phyloP scores from a whole-genome alignment of 2,797 vertebrate genomes.

The Mormyrops boulengeri region DNA sequence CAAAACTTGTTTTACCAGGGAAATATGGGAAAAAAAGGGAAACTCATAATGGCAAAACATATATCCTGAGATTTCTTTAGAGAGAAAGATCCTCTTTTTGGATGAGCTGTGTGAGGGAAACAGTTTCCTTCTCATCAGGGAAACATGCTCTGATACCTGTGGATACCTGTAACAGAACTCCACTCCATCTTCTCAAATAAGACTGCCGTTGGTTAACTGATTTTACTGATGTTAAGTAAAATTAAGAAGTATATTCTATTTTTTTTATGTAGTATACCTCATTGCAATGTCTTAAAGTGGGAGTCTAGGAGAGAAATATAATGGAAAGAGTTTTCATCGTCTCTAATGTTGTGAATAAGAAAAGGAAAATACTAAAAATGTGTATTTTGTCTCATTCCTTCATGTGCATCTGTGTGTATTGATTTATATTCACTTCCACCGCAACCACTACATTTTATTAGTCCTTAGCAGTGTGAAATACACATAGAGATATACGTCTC shows the following conservation, averaged over 20 bases:
- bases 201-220: slow-evolving; percentile 14
- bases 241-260: slow-evolving; percentile 26
- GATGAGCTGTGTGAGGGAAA: slow-evolving; percentile 9
- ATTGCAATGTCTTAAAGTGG: slow-evolving; percentile 49
- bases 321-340: neutral
- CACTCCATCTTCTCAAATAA: slow-evolving; percentile 48
- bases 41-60: neutral
- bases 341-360: slow-evolving; percentile 38
- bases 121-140: slow-evolving; percentile 18
- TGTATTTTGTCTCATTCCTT: slow-evolving; percentile 24
- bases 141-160: neutral
- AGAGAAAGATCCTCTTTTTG: slow-evolving; percentile 17
- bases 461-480: neutral
- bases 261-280: slow-evolving; percentile 25
- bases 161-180: slow-evolving; percentile 34
- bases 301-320: neutral
- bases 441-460: neutral
- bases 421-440: neutral
- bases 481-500: neutral
- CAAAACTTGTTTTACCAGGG: neutral
- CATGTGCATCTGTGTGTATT: neutral
- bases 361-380: slow-evolving; percentile 24
- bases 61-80: neutral
- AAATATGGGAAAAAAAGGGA: slow-evolving; percentile 26
- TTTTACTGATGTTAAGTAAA: neutral